phyloP scores from a whole-genome alignment of 2,888 invertebrate species.

The Amblyjoppa fuscipennis region DNA sequence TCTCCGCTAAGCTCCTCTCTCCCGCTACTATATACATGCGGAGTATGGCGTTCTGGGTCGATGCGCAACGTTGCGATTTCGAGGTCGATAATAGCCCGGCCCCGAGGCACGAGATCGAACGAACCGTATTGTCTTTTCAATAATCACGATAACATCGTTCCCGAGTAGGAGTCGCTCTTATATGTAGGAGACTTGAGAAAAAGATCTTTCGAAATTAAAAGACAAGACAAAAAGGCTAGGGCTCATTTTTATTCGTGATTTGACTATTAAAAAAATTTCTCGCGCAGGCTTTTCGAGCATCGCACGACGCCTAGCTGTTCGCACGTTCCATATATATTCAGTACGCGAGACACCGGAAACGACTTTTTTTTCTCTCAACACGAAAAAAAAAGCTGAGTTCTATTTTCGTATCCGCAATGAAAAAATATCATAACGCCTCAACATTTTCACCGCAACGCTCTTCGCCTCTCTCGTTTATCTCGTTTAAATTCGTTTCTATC shows the following conservation, averaged over 20 bases:
- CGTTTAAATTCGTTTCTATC: background rate
- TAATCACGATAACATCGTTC: background rate
- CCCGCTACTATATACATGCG: background rate
- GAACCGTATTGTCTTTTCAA: conserved; percentile 13
- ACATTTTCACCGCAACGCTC: background rate
- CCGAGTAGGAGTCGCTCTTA: background rate
- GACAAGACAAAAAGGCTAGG: conserved; percentile 9
- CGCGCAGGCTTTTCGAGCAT: background rate
- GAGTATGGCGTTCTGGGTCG: conserved; percentile 31
- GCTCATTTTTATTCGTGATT: conserved; percentile 19
- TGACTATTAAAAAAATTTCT: background rate
- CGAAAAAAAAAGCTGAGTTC: background rate
- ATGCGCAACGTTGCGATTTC: conserved; percentile 32
- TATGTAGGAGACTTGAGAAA: background rate
- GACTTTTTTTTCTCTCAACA: background rate
- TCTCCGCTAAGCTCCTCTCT: conserved; percentile 14
- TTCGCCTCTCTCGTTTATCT: background rate
- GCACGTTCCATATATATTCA: background rate
- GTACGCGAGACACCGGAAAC: background rate
- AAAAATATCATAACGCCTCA: background rate
- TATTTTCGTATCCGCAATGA: conserved; percentile 19
- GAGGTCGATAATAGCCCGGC: conserved; percentile 36
- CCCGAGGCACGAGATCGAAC: conserved; percentile 1
- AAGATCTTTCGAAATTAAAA: background rate
- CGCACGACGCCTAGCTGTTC: background rate